Conservation (phyloP, 2,797 vertebrate species). For the Tapirus indicus region DNA sequence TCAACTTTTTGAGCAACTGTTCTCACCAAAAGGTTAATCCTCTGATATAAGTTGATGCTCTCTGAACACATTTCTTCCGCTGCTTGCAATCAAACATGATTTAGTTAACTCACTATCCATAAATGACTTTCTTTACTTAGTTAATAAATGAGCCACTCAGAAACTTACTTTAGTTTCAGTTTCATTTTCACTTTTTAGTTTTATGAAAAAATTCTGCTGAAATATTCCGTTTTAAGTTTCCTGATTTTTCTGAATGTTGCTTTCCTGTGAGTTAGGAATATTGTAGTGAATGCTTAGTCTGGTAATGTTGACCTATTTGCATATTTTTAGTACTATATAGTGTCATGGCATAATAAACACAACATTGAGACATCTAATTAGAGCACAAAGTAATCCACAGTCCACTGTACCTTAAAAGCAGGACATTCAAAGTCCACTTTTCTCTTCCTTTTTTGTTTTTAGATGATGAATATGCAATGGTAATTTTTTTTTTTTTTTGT, state of each 20-base stretch:
- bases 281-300: not conserved
- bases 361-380: not conserved
- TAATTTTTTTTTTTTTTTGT: no score
- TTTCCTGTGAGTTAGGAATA: not conserved
- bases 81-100: not conserved
- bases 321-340: not conserved
- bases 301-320: not conserved
- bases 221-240: constrained; percentile 8
- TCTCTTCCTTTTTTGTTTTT: not conserved
- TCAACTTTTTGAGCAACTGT: constrained; percentile 16
- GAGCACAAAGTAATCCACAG: not conserved
- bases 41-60: not conserved
- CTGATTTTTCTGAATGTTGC: constrained; percentile 19
- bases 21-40: not conserved
- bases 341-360: not conserved
- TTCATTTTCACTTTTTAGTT: constrained; percentile 26
- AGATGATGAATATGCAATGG: not conserved
- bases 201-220: constrained; percentile 20
- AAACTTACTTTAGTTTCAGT: constrained; percentile 19
- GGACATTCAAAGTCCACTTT: not conserved
- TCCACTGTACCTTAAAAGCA: not conserved
- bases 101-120: not conserved
- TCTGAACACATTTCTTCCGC: constrained; percentile 5
- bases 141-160: constrained; percentile 18
- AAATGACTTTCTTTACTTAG: constrained; percentile 18